Percentiles rank a stretch among this genome's conserved stretches.
Evolutionary conservation across 2,113 vertebrate genomes (phyloP).

Genomic region (Melanerpes formicivorus): DNA sequence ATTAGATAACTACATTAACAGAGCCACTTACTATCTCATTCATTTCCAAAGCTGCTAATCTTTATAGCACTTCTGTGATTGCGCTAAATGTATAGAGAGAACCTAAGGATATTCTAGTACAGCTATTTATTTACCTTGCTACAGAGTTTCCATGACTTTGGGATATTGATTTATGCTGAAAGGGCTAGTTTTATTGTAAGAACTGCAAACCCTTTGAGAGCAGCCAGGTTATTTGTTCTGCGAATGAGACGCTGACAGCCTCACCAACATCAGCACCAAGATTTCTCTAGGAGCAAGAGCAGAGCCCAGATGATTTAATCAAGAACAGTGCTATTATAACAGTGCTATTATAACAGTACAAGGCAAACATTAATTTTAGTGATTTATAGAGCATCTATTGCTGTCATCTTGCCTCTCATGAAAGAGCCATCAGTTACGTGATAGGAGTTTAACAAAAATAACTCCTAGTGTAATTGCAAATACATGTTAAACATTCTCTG

Average conservation of each 20-base stretch:
- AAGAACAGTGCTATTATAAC: not conserved
- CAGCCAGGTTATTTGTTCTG: not conserved
- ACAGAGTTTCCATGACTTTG: not conserved
- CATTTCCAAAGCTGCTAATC: not conserved
- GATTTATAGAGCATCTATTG: not conserved
- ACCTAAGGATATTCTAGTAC: not conserved
- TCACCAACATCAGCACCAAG: not conserved
- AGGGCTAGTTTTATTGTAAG: not conserved
- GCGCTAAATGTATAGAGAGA: not conserved
- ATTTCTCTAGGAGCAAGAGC: not conserved
- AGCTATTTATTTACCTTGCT: not conserved
- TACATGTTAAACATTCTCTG: not conserved
- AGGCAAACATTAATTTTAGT: slow-evolving; percentile 20
- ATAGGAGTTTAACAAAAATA: not conserved
- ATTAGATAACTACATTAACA: not conserved
- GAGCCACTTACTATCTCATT: not conserved
- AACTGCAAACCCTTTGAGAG: not conserved
- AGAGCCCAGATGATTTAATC: not conserved
- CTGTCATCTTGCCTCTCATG: not conserved
- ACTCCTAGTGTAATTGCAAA: slow-evolving; percentile 17
- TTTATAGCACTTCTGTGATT: not conserved
- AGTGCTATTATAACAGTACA: not conserved
- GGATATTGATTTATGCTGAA: slow-evolving; percentile 15
- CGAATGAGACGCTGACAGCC: not conserved
- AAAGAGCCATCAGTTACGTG: not conserved